These are phyloP conservation scores for Eulemur rubriventer DNA, from an alignment of 2,797 vertebrate genomes.

Conservation along the genomic window DNA sequence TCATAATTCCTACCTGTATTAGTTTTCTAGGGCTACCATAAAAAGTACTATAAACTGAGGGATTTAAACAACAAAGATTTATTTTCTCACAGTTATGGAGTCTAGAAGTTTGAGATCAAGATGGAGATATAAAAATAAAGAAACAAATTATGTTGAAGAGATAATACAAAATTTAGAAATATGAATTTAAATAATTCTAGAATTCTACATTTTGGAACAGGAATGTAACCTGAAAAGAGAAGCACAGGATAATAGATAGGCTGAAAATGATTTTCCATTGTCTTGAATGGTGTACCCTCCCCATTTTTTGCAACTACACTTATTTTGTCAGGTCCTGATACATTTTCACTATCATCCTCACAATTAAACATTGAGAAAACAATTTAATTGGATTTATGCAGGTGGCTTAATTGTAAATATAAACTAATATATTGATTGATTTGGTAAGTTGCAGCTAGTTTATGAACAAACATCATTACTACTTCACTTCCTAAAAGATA, in stretches of 20 bases:
- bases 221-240: background rate
- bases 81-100: background rate
- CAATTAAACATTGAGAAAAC: background rate
- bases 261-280: background rate
- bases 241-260: background rate
- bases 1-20: background rate
- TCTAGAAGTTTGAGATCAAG: background rate
- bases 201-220: background rate
- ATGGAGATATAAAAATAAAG: background rate
- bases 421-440: background rate
- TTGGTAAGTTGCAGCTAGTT: background rate
- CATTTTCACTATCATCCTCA: background rate
- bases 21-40: background rate
- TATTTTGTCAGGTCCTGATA: background rate
- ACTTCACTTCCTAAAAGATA: background rate
- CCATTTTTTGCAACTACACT: background rate
- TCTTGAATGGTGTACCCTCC: background rate
- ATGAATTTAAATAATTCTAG: background rate
- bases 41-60: background rate
- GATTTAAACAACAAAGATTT: background rate
- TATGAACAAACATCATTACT: background rate
- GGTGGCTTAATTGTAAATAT: background rate
- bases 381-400: background rate
- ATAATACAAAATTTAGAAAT: background rate
- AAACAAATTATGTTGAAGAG: background rate